phyloP scores from a whole-genome alignment of 2,113 vertebrate genomes.

The Pungitius pungitius region DNA sequence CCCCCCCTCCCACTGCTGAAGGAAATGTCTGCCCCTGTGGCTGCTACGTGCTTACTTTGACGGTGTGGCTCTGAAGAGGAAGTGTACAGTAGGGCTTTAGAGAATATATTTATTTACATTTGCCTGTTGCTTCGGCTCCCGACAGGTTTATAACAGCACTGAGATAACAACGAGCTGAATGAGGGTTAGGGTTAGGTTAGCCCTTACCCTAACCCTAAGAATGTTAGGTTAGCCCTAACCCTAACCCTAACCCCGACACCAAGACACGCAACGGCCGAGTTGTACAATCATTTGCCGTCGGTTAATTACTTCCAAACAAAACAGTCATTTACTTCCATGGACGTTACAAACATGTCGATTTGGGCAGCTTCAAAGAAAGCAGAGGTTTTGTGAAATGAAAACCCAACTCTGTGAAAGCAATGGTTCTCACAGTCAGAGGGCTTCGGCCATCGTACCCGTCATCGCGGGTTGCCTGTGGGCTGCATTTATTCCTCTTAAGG shows the following conservation, averaged over 20 bases:
- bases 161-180: background rate
- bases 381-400: background rate
- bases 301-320: background rate
- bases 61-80: background rate
- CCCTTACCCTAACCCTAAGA: too few relatives aligned
- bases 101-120: background rate
- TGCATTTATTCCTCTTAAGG: slow-evolving; percentile 9
- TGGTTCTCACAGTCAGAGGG: background rate
- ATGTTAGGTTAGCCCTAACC: too few relatives aligned
- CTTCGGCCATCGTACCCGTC: slow-evolving; percentile 1
- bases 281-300: background rate
- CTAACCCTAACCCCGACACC: too few relatives aligned
- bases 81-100: background rate
- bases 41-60: background rate
- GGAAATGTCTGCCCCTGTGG: background rate
- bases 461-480: background rate
- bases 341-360: background rate
- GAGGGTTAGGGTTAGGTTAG: too few relatives aligned
- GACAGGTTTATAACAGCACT: background rate
- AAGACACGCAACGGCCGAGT: background rate
- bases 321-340: background rate
- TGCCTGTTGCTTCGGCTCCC: background rate
- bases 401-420: background rate
- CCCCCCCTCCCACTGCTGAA: background rate
- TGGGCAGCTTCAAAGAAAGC: background rate